phyloP scores from a whole-genome alignment of 2,113 vertebrate genomes.

The Cyanoderma ruficeps region DNA sequence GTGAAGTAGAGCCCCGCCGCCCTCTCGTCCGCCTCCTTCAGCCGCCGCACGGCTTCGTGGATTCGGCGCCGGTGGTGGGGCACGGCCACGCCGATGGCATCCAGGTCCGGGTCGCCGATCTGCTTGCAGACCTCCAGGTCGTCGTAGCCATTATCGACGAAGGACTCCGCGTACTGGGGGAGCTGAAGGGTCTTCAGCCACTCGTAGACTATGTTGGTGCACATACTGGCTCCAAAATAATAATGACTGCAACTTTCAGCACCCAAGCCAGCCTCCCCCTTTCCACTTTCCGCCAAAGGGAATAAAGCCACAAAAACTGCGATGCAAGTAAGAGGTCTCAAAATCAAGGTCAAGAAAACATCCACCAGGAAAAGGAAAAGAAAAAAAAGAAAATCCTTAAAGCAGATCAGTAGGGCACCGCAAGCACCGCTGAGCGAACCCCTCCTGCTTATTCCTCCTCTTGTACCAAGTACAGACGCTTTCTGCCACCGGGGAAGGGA shows the following conservation, averaged over 20 bases:
- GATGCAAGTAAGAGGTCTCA: background rate
- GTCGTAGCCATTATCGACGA: conserved; percentile 97
- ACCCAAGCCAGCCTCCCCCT: conserved; percentile 22
- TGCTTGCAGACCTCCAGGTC: conserved; percentile 98
- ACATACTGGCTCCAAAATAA: conserved; percentile 74
- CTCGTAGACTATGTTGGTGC: conserved; percentile 93
- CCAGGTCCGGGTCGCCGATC: conserved; percentile 96
- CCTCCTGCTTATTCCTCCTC: background rate
- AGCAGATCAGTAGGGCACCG: background rate
- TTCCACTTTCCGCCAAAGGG: background rate
- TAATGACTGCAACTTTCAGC: conserved; percentile 30
- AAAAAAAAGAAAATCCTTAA: background rate
- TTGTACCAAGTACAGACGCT: background rate
- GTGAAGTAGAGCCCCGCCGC: conserved; percentile 94
- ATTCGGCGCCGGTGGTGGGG: conserved; percentile 90
- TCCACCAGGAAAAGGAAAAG: background rate
- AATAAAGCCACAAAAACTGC: background rate
- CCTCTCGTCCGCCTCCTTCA: conserved; percentile 87
- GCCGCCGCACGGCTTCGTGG: conserved; percentile 88
- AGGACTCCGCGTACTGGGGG: conserved; percentile 91
- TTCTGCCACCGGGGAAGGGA: background rate
- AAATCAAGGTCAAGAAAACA: conserved; percentile 30
- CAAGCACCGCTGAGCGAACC: background rate
- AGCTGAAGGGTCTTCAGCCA: conserved; percentile 95
- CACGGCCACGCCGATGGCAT: conserved; percentile 92